Base-by-base conservation (phyloP, 2,888 invertebrate genomes). In the Polymixis lichenea region DNA sequence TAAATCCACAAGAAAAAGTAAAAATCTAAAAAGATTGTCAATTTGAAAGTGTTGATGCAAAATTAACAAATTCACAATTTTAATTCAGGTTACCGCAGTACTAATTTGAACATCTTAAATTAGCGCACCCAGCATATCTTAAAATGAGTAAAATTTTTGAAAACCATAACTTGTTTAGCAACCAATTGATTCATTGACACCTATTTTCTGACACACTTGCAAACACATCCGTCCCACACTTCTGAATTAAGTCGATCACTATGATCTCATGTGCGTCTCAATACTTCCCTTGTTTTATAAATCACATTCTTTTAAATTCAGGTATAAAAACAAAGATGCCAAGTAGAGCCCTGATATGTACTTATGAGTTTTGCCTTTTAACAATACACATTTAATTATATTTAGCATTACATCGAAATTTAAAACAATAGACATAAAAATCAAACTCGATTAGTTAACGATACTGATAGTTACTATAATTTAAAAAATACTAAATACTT, bases 401-500 rank as follows among this genome's bases (percentile, higher is more conserved):
- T 46, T 46, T 46, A 15, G 28, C 51, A 46, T 38, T 25, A 15
- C 0, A 25, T 25, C 1, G 19, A 15, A 49, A 19, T 49, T 60
- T 13, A 51, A 60, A 62, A 25, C 22, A 22, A 49, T 49, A 53
- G 6, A 46, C 7, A 17, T 13, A 70, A 69, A 58, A 58, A 77
- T 38, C 15, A 6, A 46, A 76, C 38, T 22, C n/a, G 3, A 65
- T 78, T 58, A 56, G 69, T 51, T 64, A 69, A 77, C 70, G n/a
- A 65, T 38, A 49, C 15, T 19, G n/a, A 70, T 64, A 78, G 43
- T 32, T 28, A 32, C 15, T 2, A 19, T 70, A 6, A 32, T 80
- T 66, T n/a, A 62, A n/a, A 65, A 74, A 51, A 19, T n/a, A n/a
- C 13, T 25, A 65, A 77, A 67, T 67, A 58, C 56, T 56, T 69